Percentiles rank a stretch among this genome's conserved stretches.
Evolutionary conservation across 2,113 vertebrate genomes (phyloP).

Genomic region (Poeciliopsis occidentalis): DNA sequence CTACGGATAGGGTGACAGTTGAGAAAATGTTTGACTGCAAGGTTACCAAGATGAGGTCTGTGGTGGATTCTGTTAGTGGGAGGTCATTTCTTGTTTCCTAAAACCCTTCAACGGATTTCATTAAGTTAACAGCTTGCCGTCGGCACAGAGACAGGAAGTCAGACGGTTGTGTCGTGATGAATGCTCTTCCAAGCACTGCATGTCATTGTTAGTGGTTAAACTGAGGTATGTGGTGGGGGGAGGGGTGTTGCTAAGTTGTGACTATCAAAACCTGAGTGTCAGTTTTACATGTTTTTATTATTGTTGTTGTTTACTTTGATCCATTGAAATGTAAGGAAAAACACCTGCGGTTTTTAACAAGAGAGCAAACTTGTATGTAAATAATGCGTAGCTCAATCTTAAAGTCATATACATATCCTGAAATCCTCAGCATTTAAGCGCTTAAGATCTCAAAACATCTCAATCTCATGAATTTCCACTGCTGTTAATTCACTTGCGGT

Average conservation of each 20-base stretch:
- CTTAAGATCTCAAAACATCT: conserved; percentile 9
- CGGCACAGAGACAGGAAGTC: conserved; percentile 78
- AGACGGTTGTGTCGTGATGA: conserved; percentile 79
- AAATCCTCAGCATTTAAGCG: not conserved
- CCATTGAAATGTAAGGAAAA: not conserved
- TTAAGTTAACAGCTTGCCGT: conserved; percentile 82
- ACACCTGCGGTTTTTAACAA: not conserved
- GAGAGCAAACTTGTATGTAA: not conserved
- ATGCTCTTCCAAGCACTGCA: conserved; percentile 70
- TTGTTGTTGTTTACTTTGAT: not conserved
- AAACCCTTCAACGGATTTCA: conserved; percentile 77
- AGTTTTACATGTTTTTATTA: not conserved
- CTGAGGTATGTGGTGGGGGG: conserved; percentile 37
- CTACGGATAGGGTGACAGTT: conserved; percentile 58
- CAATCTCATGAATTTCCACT: not conserved
- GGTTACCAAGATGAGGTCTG: conserved; percentile 66
- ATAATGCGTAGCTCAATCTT: not conserved
- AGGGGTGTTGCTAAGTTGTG: not conserved
- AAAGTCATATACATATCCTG: not conserved
- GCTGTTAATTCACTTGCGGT: conserved; percentile 4
- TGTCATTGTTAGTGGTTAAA: conserved; percentile 67
- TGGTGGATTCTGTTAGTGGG: conserved; percentile 68
- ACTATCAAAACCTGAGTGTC: not conserved
- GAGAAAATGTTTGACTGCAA: conserved; percentile 64
- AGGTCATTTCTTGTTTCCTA: conserved; percentile 74